A percentile compares a stretch with the other conserved stretches of the same genome.
Evolutionary conservation across 1,140 invertebrate species (phyloP).

Genomic region (Nixonia krombeini): DNA sequence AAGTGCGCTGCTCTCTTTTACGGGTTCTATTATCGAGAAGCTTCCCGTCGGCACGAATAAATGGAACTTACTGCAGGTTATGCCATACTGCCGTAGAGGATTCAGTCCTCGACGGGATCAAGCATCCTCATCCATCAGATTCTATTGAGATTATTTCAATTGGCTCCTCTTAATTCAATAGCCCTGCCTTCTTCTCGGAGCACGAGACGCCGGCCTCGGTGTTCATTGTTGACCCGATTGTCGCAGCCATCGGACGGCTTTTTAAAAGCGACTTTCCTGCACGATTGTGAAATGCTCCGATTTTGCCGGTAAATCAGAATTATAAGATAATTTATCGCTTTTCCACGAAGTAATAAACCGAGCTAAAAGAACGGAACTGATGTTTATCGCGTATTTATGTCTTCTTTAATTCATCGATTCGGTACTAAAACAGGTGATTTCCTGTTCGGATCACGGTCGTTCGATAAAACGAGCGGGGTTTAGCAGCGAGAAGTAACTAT

Average conservation of each 20-base stretch:
- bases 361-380: no score
- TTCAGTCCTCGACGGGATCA: conserved; percentile 20
- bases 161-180: conserved; percentile 24
- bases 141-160: conserved; percentile 37
- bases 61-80: conserved; percentile 50
- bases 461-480: conserved; percentile 9
- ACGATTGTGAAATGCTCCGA: no score
- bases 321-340: no score
- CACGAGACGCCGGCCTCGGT: conserved; percentile 15
- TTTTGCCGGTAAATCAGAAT: no score
- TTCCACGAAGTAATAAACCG: no score
- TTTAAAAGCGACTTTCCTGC: no score
- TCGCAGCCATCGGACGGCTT: no score
- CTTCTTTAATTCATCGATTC: background rate
- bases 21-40: conserved; percentile 55
- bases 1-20: conserved; percentile 67
- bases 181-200: conserved; percentile 17
- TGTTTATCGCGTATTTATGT: no score
- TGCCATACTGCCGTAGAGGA: conserved; percentile 7
- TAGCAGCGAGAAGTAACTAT: conserved; percentile 8
- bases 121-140: conserved; percentile 32
- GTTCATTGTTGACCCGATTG: conserved; percentile 27
- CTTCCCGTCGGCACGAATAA: conserved; percentile 58
- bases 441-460: background rate
- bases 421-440: conserved; percentile 9